Conservation (phyloP, 2,888 invertebrate species). For the Nebria salina region DNA sequence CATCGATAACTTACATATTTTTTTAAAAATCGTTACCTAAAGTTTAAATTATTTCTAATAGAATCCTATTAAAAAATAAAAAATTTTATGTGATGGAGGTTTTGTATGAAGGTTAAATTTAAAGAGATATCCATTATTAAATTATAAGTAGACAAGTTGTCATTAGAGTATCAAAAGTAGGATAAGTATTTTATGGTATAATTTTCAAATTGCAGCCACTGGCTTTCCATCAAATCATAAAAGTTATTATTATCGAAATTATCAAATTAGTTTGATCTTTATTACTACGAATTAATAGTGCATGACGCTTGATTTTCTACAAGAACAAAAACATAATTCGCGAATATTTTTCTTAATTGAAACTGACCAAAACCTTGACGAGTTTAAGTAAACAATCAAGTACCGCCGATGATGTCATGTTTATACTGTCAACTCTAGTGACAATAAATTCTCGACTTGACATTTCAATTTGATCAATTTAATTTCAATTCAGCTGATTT, state of each 20-base stretch:
- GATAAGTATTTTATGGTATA: not conserved
- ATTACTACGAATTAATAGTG: constrained; percentile 17
- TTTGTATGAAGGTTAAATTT: not conserved
- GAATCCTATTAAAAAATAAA: not conserved
- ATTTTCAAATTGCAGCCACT: not conserved
- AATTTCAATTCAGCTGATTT: not conserved
- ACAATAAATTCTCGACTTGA: not conserved
- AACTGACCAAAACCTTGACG: not conserved
- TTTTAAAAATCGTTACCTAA: too few species aligned
- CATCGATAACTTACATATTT: too few species aligned
- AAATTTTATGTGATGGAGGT: not conserved
- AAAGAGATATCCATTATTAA: not conserved
- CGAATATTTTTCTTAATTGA: not conserved
- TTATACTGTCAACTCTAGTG: not conserved
- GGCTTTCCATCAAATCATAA: constrained; percentile 11
- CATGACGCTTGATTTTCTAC: not conserved
- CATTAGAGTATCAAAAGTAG: not conserved
- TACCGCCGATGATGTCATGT: not conserved
- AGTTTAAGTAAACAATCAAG: not conserved
- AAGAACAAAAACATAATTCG: not conserved
- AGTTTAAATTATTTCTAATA: too few species aligned
- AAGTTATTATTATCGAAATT: constrained; percentile 15
- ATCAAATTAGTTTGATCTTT: constrained; percentile 13
- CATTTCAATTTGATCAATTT: not conserved
- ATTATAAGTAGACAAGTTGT: not conserved